Evolutionary conservation across 2,888 invertebrate species (phyloP).

Genomic region (Cacoxenus indagator): DNA sequence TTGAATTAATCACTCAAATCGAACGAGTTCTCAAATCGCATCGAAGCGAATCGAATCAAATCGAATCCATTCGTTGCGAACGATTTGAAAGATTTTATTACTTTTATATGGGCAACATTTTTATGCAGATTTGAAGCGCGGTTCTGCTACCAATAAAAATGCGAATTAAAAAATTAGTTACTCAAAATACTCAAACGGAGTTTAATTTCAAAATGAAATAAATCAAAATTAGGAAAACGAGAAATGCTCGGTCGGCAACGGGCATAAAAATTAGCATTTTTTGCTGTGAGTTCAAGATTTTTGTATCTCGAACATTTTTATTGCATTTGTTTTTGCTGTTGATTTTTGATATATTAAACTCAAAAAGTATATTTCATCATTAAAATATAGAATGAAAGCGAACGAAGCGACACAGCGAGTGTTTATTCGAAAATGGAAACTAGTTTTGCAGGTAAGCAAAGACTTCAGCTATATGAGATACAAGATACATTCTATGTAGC

Average conservation of each 20-base stretch:
- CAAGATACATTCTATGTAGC: neutral
- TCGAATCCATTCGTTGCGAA: neutral
- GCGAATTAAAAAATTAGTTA: constrained; percentile 50
- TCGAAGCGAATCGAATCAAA: neutral
- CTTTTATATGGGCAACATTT: constrained; percentile 29
- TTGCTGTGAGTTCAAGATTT: neutral
- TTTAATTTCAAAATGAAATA: constrained; percentile 63
- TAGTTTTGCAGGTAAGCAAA: constrained; percentile 60
- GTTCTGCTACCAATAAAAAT: constrained; percentile 49
- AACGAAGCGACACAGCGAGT: constrained; percentile 31
- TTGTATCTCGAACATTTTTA: neutral
- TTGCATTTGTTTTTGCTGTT: constrained; percentile 27
- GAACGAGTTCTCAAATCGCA: constrained; percentile 4
- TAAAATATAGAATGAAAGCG: constrained; percentile 38
- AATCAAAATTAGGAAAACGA: constrained; percentile 56
- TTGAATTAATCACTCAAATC: constrained; percentile 61
- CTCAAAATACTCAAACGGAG: constrained; percentile 43
- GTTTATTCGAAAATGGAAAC: constrained; percentile 50
- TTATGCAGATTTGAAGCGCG: constrained; percentile 53
- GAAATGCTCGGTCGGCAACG: neutral
- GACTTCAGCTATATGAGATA: neutral
- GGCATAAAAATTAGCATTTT: constrained; percentile 59
- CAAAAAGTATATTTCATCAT: constrained; percentile 66
- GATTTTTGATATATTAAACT: constrained; percentile 65
- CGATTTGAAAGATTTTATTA: constrained; percentile 4